Base-by-base conservation (phyloP, 2,888 invertebrate genomes). In the Drosophila setosimentum region DNA sequence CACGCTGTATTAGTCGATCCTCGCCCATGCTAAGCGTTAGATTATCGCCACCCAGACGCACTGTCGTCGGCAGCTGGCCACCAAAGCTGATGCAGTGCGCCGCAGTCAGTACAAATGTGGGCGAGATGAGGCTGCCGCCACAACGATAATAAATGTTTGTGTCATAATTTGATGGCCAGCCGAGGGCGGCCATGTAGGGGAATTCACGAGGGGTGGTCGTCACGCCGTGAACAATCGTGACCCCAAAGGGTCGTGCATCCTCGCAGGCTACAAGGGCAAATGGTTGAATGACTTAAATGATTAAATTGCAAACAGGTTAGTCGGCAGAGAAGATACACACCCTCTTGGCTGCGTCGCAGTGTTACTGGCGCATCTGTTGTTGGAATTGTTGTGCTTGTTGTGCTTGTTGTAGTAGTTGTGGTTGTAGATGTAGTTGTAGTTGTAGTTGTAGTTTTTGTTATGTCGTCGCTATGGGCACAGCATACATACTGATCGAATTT, bases 401-500 rank as follows among this genome's bases (percentile, higher is more conserved):
- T 27, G 30, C 2, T 0, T 16, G 16, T 8, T 8, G 60, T 51
- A 6, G 55, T 27, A 13, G 55, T 21, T 40, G 51, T 27, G 35
- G 35, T 11, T 29, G 70, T 57, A 48, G 62, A 63, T 10, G 61
- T 68, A 11, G 53, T 27, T 48, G 42, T 10, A 21, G 48, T n/a
- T 30, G 45, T 11, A 24, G 57, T 48, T 33, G n/a, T 27, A 18
- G 2, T 4, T 37, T 18, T 35, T 18, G 49, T 24, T 30, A 48
- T 40, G 49, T 10, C 37, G 45, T 24, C 30, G 50, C 53, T 21
- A 11, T 27, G 49, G 3, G 59, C 59, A 73, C 91, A 91, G 63
- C 91, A 91, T 5, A 91, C 83, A 57, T 81, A 85, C 21, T 91
- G 91, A 66, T 91, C 91, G 35, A 83, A 90, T 51, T 87, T 91